Evolutionary conservation across 2,113 vertebrate genomes (phyloP), one percentile per base, ranked within the genome.

Genomic region (Rhinolophus sinicus): DNA sequence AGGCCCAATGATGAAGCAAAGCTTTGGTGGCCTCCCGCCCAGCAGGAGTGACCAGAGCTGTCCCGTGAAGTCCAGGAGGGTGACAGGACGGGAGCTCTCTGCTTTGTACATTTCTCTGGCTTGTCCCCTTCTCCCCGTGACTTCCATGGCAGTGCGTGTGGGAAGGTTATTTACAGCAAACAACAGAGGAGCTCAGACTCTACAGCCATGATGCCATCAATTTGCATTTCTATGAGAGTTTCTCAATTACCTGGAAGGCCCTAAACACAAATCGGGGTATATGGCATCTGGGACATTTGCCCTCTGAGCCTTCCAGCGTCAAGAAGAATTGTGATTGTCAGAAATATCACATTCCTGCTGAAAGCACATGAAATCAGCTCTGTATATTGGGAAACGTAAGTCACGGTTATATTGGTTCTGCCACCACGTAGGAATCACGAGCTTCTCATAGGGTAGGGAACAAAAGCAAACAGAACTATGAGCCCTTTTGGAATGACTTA

Each of bases 391-490:
- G 81, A 94, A 85, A 76, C 88, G 10, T 65, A 92, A 88, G 95
- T 95, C 95, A 90, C 35, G 8, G 88, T 93, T 86, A 24, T 85
- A 70, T 93, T 93, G 93, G 93, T 91, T 97, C 91, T 82, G 91
- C 77, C n/a, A 5, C 72, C 28, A 0, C 30, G 2, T 35, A 64
- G 52, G 93, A 96, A 92, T 88, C 95, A 60, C 3, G 26, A 78
- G 93, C 69, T 89, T n/a, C 56, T 88, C 88, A 3, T 10, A 62
- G 28, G 38, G 56, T 44, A 47, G 64, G 44, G 28, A 33, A 47
- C 56, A 47, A 44, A 56, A 22, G 4, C 9, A 21, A 60, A 47
- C 77, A 62, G 33, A 84, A 65, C 70, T 5, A 3, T 16, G 72
- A 85, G 65, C n/a, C 95, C 84, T 96, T 73, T 69, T 73, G 28